phyloP scores from a whole-genome alignment of 1,140 invertebrate genomes.

The Myzus persicae region DNA sequence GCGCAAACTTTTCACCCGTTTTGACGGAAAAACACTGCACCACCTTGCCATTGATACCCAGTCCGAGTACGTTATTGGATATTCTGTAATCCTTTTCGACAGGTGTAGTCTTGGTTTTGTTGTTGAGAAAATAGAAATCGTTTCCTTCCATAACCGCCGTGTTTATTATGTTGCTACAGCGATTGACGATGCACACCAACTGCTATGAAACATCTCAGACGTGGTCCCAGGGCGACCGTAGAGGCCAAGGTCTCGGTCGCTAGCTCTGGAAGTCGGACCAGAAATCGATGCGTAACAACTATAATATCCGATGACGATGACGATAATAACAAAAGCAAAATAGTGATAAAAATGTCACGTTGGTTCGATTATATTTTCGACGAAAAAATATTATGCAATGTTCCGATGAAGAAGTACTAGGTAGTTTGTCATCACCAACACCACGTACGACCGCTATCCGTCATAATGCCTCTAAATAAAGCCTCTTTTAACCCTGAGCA shows the following conservation, averaged over 20 bases:
- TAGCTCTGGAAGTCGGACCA: not conserved
- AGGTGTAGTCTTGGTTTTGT: conserved; percentile 74
- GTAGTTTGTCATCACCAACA: not conserved
- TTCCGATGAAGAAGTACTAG: not conserved
- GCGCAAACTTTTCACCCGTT: conserved; percentile 80
- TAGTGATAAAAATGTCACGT: not conserved
- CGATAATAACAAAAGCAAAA: not conserved
- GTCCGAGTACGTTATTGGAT: conserved; percentile 92
- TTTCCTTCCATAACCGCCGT: not conserved
- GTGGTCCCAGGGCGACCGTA: not conserved
- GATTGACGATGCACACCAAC: not conserved
- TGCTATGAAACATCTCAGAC: not conserved
- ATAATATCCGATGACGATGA: not conserved
- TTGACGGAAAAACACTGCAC: conserved; percentile 76
- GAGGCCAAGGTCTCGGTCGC: not conserved
- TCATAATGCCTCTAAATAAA: not conserved
- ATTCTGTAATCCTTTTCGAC: conserved; percentile 94
- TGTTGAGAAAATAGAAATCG: conserved; percentile 45
- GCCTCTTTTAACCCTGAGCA: conserved; percentile 7
- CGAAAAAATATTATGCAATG: not conserved
- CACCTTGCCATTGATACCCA: conserved; percentile 97
- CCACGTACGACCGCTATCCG: not conserved
- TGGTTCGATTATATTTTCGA: not conserved
- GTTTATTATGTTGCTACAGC: not conserved
- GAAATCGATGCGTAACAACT: not conserved